Base-by-base conservation (phyloP, 2,113 vertebrate genomes). In the Burhinus oedicnemus region DNA sequence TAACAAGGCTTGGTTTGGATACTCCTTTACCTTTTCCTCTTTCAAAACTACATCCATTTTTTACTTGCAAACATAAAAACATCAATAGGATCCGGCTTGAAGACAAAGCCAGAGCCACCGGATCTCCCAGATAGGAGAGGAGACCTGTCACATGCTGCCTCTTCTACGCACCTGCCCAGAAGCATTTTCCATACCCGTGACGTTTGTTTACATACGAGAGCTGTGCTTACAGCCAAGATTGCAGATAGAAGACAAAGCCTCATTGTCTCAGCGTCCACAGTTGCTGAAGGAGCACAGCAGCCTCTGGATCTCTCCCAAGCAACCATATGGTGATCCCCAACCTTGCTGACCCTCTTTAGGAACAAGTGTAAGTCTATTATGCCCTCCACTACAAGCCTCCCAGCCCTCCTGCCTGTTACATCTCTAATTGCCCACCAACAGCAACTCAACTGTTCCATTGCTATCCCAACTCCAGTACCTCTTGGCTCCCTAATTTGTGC, bases 161-260 rank as follows among this genome's bases (percentile, higher is more conserved):
- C n/a, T 70, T 76, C 44, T 23, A 11, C 3, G 20, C 45, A 60
- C 8, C 20, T 55, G 32, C 51, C 27, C 2, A 23, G 61, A 86
- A 69, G 22, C 65, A 71, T 11, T 78, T 70, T 58, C 84, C 15
- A 4, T 32, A 14, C 9, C 14, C 1, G 1, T 47, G n/a, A 45
- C 4, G 1, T 49, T 64, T 58, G 30, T 87, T 93, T 61, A 61
- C 34, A 20, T 11, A 12, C 0, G 1, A 65, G 57, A 93, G 58
- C 20, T n/a, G 54, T 5, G 5, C 4, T 44, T 49, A 82, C 18
- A 83, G 62, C 22, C 3, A 0, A 60, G 58, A 69, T 0, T 21
- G 36, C 26, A 40, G n/a, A 34, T 26, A 36, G 58, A 77, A 72
- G 51, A 91, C 49, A 81, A 87, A 77, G 66, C 23, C 49, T 87